Evolutionary conservation across 2,797 vertebrate species (phyloP).

Genomic region (Nyctalus aviator): DNA sequence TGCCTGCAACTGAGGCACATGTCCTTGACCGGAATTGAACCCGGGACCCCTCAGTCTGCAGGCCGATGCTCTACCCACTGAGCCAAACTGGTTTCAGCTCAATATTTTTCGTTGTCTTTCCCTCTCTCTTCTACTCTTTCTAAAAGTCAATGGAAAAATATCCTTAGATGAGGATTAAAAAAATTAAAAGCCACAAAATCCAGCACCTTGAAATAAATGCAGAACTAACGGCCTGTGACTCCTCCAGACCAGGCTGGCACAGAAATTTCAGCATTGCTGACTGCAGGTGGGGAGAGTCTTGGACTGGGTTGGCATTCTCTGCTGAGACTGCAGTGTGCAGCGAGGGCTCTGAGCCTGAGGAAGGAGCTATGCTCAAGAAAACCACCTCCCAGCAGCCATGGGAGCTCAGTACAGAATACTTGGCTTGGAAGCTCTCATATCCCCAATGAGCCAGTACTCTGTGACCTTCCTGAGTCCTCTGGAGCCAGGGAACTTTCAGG

Average conservation of each 20-base stretch:
- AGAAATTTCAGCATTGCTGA: accelerated
- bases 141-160: no score
- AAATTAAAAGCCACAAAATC: slow-evolving; percentile 49
- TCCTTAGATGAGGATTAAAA: no score
- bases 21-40: no score
- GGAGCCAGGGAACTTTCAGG: background rate
- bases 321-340: background rate
- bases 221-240: slow-evolving; percentile 10
- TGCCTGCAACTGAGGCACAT: no score
- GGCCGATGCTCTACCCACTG: no score
- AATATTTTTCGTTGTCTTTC: no score
- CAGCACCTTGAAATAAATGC: slow-evolving; percentile 78
- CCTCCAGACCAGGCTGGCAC: slow-evolving; percentile 42
- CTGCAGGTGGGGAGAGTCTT: background rate
- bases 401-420: background rate
- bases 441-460: accelerated
- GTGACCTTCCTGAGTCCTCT: background rate
- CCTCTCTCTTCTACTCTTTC: no score
- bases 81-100: no score
- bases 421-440: background rate
- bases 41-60: no score
- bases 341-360: background rate
- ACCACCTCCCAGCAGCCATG: background rate
- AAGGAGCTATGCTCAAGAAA: background rate
- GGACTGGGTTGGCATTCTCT: background rate